Percentiles rank a stretch among this genome's conserved stretches.
Evolutionary conservation across 1,140 invertebrate species (phyloP).

Genomic region (Nylanderia fulva): DNA sequence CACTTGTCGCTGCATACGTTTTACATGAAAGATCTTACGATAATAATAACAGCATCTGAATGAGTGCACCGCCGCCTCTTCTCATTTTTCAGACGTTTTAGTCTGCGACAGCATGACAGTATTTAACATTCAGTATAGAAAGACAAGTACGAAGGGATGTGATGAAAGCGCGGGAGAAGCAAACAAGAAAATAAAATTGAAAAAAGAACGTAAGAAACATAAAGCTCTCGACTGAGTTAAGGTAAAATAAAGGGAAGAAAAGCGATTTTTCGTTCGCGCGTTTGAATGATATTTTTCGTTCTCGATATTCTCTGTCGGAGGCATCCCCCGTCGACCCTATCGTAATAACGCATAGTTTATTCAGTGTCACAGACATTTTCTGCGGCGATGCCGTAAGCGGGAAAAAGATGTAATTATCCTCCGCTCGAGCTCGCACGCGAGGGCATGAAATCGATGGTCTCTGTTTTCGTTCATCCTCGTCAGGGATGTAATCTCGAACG

Average conservation of each 20-base stretch:
- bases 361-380: background rate
- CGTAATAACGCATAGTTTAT: constrained; percentile 19
- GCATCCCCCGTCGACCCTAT: background rate
- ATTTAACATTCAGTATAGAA: constrained; percentile 49
- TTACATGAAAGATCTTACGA: background rate
- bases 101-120: constrained; percentile 10
- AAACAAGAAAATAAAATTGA: constrained; percentile 18
- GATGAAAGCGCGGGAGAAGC: constrained; percentile 37
- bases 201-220: constrained; percentile 7
- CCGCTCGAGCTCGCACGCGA: background rate
- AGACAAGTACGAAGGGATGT: constrained; percentile 13
- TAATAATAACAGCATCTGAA: constrained; percentile 8
- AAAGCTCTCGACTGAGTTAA: background rate
- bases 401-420: background rate
- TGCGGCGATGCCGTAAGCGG: background rate
- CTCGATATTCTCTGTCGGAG: background rate
- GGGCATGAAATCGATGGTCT: background rate
- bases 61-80: background rate
- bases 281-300: constrained; percentile 54
- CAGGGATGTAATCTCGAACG: constrained; percentile 24
- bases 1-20: background rate
- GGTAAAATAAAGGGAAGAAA: background rate
- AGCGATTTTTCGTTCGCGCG: constrained; percentile 23
- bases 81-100: constrained; percentile 17
- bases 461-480: background rate